These are phyloP conservation scores for Hyperoplus lanceolatus DNA, from an alignment of 2,797 vertebrate genomes.

Conservation along the genomic window DNA sequence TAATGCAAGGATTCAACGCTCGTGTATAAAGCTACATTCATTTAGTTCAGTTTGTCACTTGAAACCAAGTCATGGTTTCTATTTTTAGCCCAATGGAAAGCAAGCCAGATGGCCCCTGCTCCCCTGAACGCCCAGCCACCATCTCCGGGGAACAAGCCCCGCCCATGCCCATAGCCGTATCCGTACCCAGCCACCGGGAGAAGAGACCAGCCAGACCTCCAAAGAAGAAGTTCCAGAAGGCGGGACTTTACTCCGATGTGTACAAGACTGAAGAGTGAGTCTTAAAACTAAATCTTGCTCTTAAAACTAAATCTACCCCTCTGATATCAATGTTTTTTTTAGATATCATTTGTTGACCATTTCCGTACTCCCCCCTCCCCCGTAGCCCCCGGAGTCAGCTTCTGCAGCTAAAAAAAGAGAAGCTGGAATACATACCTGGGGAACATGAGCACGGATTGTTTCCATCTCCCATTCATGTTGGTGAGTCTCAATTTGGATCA, in stretches of 20 bases:
- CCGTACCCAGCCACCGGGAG: slow-evolving; percentile 89
- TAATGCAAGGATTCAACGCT: slow-evolving; percentile 35
- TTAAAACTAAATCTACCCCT: no score
- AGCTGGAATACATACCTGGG: slow-evolving; percentile 95
- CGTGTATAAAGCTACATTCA: slow-evolving; percentile 47
- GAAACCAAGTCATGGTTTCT: slow-evolving; percentile 63
- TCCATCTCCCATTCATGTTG: slow-evolving; percentile 97
- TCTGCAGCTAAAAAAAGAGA: slow-evolving; percentile 97
- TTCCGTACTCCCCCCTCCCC: background rate
- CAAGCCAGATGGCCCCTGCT: slow-evolving; percentile 85
- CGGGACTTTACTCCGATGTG: slow-evolving; percentile 97
- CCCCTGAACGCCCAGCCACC: slow-evolving; percentile 83
- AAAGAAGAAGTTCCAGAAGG: slow-evolving; percentile 99
- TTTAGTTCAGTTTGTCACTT: slow-evolving; percentile 43
- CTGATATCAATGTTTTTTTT: slow-evolving; percentile 1
- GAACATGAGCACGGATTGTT: slow-evolving; percentile 97
- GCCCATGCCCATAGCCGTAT: slow-evolving; percentile 82
- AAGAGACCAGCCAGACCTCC: slow-evolving; percentile 95
- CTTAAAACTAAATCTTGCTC: background rate
- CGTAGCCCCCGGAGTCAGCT: slow-evolving; percentile 94
- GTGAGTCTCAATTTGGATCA: slow-evolving; percentile 84
- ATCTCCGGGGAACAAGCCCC: slow-evolving; percentile 82
- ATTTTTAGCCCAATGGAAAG: slow-evolving; percentile 83
- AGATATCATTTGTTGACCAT: slow-evolving; percentile 12
- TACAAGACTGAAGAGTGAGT: slow-evolving; percentile 98